These are phyloP conservation scores for Pipistrellus nathusii DNA, from an alignment of 2,797 vertebrate genomes.

Conservation along the genomic window DNA sequence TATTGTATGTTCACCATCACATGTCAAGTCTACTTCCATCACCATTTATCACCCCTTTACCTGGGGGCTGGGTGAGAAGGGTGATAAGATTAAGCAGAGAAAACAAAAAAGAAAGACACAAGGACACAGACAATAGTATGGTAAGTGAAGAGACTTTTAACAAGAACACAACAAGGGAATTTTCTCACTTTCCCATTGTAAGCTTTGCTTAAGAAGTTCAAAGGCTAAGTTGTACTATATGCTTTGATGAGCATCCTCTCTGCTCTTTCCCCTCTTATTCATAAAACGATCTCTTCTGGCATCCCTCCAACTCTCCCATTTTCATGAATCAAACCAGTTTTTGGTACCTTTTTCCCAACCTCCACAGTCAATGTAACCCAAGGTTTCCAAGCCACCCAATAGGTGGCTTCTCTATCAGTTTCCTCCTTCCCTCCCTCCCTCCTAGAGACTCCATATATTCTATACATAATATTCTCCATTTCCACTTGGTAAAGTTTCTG, in stretches of 20 bases:
- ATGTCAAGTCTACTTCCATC: not conserved
- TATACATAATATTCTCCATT: slow-evolving; percentile 66
- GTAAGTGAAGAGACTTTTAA: not conserved
- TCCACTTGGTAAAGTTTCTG: slow-evolving; percentile 69
- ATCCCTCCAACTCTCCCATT: slow-evolving; percentile 62
- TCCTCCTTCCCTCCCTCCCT: not conserved
- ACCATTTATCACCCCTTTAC: not conserved
- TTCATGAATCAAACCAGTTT: slow-evolving; percentile 78
- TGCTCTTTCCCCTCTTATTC: slow-evolving; percentile 5
- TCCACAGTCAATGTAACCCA: slow-evolving; percentile 67
- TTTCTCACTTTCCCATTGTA: not conserved
- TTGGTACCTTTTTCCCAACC: slow-evolving; percentile 30
- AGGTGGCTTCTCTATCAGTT: not conserved
- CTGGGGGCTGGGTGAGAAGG: not conserved
- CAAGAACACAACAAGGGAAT: not conserved
- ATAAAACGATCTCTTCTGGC: slow-evolving; percentile 71
- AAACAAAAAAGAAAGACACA: not conserved
- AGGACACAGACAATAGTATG: not conserved
- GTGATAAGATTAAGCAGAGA: not conserved
- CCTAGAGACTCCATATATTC: slow-evolving; percentile 36
- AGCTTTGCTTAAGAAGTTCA: not conserved
- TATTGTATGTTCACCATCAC: not conserved
- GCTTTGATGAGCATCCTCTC: slow-evolving; percentile 33
- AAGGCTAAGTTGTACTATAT: not conserved
- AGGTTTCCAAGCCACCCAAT: slow-evolving; percentile 31